phyloP scores from a whole-genome alignment of 2,113 vertebrate species.

The Galeopterus variegatus region DNA sequence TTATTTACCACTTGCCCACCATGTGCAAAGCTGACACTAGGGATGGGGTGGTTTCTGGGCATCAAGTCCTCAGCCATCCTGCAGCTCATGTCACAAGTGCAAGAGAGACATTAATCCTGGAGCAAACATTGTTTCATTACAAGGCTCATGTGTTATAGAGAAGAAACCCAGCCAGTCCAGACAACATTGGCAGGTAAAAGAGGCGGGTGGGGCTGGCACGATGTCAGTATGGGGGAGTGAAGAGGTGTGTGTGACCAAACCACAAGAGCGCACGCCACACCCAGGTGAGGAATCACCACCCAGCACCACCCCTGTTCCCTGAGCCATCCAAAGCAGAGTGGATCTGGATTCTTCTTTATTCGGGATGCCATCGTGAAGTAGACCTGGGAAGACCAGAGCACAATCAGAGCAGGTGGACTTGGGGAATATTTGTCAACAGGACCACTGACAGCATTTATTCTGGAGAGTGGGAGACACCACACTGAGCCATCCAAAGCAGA shows the following conservation, averaged over 20 bases:
- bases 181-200: neutral
- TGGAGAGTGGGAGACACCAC: too few relatives aligned
- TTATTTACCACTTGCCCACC: neutral
- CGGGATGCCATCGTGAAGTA: rapidly evolving
- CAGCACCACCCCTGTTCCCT: rapidly evolving
- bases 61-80: rapidly evolving
- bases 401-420: neutral
- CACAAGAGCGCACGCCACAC: rapidly evolving
- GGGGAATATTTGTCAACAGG: too few relatives aligned
- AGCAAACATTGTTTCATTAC: rapidly evolving
- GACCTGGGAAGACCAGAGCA: rapidly evolving
- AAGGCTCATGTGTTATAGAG: neutral
- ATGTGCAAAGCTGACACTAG: rapidly evolving
- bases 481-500: too few relatives aligned
- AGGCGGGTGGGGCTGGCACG: rapidly evolving
- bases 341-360: neutral
- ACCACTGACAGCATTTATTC: too few relatives aligned
- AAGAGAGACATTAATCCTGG: rapidly evolving
- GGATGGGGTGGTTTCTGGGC: rapidly evolving
- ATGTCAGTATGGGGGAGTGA: rapidly evolving
- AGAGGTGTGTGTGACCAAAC: neutral
- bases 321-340: too few relatives aligned
- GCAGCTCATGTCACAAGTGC: rapidly evolving
- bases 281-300: rapidly evolving
- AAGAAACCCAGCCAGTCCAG: too few relatives aligned